Evolutionary conservation across 2,113 vertebrate species (phyloP).

Genomic region (Mesoclemmys tuberculata): DNA sequence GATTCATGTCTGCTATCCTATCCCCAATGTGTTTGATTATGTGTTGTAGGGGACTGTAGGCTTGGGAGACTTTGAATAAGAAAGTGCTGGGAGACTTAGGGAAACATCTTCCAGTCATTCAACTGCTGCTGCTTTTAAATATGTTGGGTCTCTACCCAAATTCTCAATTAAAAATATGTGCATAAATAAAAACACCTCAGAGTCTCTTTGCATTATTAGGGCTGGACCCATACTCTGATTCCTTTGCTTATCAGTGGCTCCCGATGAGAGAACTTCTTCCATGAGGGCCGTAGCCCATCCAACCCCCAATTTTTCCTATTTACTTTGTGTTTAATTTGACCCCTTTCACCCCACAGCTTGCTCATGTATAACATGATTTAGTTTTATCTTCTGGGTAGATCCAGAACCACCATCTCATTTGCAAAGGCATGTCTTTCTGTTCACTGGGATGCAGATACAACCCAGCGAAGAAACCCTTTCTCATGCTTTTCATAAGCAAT

Average conservation of each 20-base stretch:
- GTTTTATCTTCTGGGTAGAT: neutral
- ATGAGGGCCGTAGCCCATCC: neutral
- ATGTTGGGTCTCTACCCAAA: neutral
- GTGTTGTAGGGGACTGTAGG: neutral
- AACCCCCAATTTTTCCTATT: neutral
- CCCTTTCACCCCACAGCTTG: neutral
- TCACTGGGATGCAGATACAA: neutral
- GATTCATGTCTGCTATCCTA: neutral
- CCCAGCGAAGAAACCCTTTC: neutral
- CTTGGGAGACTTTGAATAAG: neutral
- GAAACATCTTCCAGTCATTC: neutral
- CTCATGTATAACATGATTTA: neutral
- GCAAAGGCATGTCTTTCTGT: neutral
- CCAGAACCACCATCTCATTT: neutral
- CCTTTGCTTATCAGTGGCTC: neutral
- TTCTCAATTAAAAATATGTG: neutral
- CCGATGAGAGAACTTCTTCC: neutral
- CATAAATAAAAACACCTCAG: neutral
- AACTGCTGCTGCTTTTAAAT: neutral
- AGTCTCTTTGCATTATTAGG: neutral
- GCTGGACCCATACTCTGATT: neutral
- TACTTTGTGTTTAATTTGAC: neutral
- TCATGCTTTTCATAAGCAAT: neutral
- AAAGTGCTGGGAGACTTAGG: neutral
- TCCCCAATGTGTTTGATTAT: neutral